Conservation (phyloP, 2,113 vertebrate species). For the Centropus unirufus region DNA sequence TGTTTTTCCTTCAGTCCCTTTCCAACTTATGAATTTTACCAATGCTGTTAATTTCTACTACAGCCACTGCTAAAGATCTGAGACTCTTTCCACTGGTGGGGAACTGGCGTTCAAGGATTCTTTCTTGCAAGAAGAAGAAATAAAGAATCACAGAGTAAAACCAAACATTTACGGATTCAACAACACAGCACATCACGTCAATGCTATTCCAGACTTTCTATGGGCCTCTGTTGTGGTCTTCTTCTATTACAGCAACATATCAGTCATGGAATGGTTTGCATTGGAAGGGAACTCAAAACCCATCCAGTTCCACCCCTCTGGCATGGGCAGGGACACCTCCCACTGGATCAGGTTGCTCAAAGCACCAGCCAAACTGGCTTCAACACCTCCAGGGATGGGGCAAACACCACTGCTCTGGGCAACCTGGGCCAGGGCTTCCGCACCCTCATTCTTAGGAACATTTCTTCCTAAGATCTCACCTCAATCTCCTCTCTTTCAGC, state of each 20-base stretch:
- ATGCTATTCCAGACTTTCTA: neutral
- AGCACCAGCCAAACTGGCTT: no score
- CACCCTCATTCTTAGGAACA: no score
- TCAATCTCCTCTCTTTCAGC: no score
- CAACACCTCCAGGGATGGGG: no score
- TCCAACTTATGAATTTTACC: neutral
- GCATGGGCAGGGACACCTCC: no score
- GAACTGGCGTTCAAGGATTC: neutral
- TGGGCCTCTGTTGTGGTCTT: accelerated
- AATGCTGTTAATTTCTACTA: neutral
- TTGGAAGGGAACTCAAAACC: no score
- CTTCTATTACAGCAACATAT: neutral
- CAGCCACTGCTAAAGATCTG: neutral
- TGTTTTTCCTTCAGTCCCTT: slow-evolving; percentile 2
- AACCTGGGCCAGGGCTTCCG: no score
- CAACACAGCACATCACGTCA: accelerated
- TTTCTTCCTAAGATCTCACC: no score
- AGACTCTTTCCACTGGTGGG: neutral
- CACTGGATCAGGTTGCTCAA: no score
- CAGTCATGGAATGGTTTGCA: no score
- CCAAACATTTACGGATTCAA: accelerated
- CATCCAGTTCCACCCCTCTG: no score
- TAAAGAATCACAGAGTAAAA: neutral
- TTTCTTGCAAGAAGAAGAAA: neutral
- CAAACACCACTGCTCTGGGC: no score